Evolutionary conservation across 2,888 invertebrate species (phyloP), one percentile per base, ranked within the genome.

Genomic region (Unio delphinus): DNA sequence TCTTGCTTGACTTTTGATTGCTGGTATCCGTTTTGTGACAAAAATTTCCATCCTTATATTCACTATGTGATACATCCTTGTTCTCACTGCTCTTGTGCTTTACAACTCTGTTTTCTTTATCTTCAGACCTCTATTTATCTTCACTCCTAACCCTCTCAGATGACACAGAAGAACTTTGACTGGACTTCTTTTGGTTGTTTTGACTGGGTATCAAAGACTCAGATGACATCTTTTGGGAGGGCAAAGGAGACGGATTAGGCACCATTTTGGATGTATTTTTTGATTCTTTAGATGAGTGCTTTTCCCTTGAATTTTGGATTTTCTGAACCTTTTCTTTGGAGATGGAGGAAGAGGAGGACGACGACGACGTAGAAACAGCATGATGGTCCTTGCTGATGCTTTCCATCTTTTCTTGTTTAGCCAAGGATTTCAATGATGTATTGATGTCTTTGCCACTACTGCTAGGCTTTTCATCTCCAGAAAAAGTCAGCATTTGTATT

Each of bases 401-500:
- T 57, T 69, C 62, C 8, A 18, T 54, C 28, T 34, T 34, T 62
- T 67, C 61, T 55, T 59, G 56, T 3, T 60, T 28, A 15, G 64
- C 59, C 3, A 68, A 66, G 18, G 60, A 30, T 67, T 67, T 73
- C 20, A 61, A 26, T 15, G 67, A 30, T 17, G 63, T 26, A n/a
- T n/a, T n/a, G n/a, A 58, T 70, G 23, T 61, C 61, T 65, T 69
- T 69, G 18, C 65, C 54, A 64, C 64, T 63, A 15, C 68, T 28
- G 54, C 77, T 23, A 23, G 23, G 23, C 23, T 23, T 23, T 23
- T 23, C 23, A 23, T 23, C 23, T 23, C 23, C 23, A 71, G 74
- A 74, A n/a, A 74, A 58, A 55, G 72, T 77, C n/a, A 71, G 64
- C 18, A 73, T 64, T 30, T 74, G 60, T 26, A 69, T 73, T 11